A percentile compares a stretch with the other conserved stretches of the same genome.
phyloP scores from a whole-genome alignment of 1,140 invertebrate genomes.

The Bombus fervidus region DNA sequence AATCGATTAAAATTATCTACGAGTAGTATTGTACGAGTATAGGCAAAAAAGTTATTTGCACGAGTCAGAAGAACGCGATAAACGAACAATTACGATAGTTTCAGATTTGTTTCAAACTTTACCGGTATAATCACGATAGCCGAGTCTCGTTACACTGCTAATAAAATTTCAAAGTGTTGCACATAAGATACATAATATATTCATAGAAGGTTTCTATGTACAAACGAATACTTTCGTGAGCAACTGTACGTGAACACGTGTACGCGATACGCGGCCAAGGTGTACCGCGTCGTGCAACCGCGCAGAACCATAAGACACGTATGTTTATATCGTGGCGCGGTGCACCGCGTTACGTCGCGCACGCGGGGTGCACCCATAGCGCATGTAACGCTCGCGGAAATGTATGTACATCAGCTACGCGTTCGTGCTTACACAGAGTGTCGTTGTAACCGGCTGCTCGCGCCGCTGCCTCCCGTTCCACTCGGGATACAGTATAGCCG shows the following conservation, averaged over 20 bases:
- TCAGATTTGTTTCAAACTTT: not conserved
- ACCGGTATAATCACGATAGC: not conserved
- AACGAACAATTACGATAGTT: not conserved
- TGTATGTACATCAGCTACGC: slow-evolving; percentile 35
- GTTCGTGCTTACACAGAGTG: slow-evolving; percentile 43
- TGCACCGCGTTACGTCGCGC: slow-evolving; percentile 43
- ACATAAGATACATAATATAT: not conserved
- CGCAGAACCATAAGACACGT: slow-evolving; percentile 54
- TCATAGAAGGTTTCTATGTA: not conserved
- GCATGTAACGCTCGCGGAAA: slow-evolving; percentile 37
- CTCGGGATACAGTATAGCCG: not conserved
- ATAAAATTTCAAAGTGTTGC: not conserved
- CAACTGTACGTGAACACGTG: slow-evolving; percentile 19
- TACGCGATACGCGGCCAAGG: slow-evolving; percentile 26
- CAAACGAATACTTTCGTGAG: not conserved
- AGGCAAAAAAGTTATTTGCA: no score
- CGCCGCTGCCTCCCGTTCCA: slow-evolving; percentile 17
- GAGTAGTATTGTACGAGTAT: no score
- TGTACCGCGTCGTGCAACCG: slow-evolving; percentile 46
- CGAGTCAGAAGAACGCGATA: no score
- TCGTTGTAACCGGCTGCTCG: slow-evolving; percentile 54
- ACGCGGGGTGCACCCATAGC: slow-evolving; percentile 18
- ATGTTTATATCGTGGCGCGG: slow-evolving; percentile 60
- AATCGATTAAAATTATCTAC: no score
- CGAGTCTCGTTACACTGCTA: not conserved